phyloP scores from a whole-genome alignment of 2,797 vertebrate genomes.

The Fistularia commersonii region DNA sequence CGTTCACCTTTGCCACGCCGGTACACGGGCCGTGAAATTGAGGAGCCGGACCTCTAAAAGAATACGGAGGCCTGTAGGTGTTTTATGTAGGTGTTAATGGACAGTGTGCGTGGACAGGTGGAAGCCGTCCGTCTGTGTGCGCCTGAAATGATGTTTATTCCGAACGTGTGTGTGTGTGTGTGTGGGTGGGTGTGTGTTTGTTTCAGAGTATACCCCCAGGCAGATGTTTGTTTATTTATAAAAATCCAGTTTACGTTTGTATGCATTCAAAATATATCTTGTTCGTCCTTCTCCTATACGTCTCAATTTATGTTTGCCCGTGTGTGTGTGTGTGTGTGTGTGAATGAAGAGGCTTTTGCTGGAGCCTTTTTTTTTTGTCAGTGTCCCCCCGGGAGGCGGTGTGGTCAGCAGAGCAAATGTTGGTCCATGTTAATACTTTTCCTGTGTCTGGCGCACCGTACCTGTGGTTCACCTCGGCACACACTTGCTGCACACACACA shows the following conservation, averaged over 20 bases:
- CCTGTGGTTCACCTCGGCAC: slow-evolving; percentile 65
- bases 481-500: too few species aligned
- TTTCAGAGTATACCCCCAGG: slow-evolving; percentile 22
- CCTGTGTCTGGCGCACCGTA: slow-evolving; percentile 69
- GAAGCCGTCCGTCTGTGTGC: slow-evolving; percentile 26
- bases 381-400: slow-evolving; percentile 61
- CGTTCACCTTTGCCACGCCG: slow-evolving; percentile 54
- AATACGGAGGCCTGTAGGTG: slow-evolving; percentile 55
- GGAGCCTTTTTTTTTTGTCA: slow-evolving; percentile 51
- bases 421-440: slow-evolving; percentile 73
- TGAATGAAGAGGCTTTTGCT: slow-evolving; percentile 35
- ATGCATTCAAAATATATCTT: slow-evolving; percentile 15
- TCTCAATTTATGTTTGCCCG: slow-evolving; percentile 13
- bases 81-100: slow-evolving; percentile 69
- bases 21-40: slow-evolving; percentile 63
- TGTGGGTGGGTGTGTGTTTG: too few species aligned
- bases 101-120: slow-evolving; percentile 52
- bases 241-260: slow-evolving; percentile 14
- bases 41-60: slow-evolving; percentile 60
- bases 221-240: slow-evolving; percentile 9
- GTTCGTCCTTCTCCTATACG: slow-evolving; percentile 25
- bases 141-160: slow-evolving; percentile 16
- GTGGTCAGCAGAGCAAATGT: slow-evolving; percentile 74
- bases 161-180: too few species aligned
- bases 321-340: slow-evolving; percentile 10